Evolutionary conservation across 2,888 invertebrate species (phyloP).

Genomic region (Nasonia oneida): DNA sequence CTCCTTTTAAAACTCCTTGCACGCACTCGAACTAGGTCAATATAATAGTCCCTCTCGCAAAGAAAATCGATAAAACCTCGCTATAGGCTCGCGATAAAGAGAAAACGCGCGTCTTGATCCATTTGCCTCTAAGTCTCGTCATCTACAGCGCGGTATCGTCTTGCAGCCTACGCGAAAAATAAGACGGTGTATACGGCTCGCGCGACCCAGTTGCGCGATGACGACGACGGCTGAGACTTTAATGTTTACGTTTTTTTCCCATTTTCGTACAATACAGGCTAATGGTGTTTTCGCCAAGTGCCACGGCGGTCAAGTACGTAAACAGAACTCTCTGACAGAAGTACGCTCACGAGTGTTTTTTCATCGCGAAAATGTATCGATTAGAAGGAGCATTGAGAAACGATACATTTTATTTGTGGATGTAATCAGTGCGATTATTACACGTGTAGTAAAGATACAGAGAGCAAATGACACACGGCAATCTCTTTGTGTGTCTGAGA

Average conservation of each 20-base stretch:
- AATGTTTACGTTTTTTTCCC: constrained; percentile 3
- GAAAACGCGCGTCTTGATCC: background rate
- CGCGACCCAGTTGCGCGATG: constrained; percentile 3
- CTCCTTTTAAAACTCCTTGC: background rate
- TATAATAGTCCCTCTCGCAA: background rate
- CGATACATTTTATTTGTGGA: background rate
- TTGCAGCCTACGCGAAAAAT: constrained; percentile 12
- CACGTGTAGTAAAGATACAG: background rate
- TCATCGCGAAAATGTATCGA: background rate
- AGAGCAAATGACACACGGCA: background rate
- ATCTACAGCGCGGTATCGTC: background rate
- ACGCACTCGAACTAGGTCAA: background rate
- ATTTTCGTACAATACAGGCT: background rate
- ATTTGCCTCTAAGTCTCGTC: background rate
- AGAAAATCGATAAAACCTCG: constrained; percentile 38
- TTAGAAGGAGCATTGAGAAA: background rate
- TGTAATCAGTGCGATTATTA: background rate
- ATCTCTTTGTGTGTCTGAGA: background rate
- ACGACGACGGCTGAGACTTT: background rate
- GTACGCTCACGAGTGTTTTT: too few relatives aligned
- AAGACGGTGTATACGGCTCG: background rate
- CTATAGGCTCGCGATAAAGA: background rate
- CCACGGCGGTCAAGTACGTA: background rate
- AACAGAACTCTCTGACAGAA: background rate
- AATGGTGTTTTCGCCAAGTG: background rate